Evolutionary conservation across 2,888 invertebrate genomes (phyloP).

Genomic region (Xanthostigma xanthostigma): DNA sequence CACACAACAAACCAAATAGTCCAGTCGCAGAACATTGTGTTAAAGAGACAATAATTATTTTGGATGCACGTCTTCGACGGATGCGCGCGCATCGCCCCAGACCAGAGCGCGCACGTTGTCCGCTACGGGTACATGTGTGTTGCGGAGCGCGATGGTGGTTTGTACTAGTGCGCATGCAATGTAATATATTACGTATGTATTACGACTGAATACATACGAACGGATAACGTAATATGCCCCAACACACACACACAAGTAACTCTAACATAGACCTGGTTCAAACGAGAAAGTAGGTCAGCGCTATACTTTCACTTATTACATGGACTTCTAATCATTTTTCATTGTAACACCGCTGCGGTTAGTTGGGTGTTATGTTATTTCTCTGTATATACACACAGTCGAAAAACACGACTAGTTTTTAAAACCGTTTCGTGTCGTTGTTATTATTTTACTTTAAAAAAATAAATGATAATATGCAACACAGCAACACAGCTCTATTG

Average conservation of each 20-base stretch:
- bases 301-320: constrained; percentile 82
- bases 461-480: too few relatives aligned
- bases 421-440: constrained; percentile 23
- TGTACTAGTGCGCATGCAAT: constrained; percentile 16
- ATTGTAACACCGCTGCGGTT: constrained; percentile 44
- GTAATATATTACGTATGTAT: constrained; percentile 24
- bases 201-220: constrained; percentile 18
- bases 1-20: constrained; percentile 4
- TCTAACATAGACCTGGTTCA: constrained; percentile 86
- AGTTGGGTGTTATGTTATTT: constrained; percentile 21
- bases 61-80: too few relatives aligned
- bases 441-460: too few relatives aligned
- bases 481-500: too few relatives aligned
- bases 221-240: neutral
- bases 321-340: constrained; percentile 59
- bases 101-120: constrained; percentile 16
- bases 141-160: too few relatives aligned
- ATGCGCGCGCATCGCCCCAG: constrained; percentile 12
- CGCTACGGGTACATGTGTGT: constrained; percentile 19
- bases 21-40: too few relatives aligned
- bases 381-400: too few relatives aligned
- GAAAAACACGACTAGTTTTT: too few relatives aligned
- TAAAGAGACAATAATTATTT: too few relatives aligned
- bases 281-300: constrained; percentile 77
- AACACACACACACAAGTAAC: constrained; percentile 4